Percentiles rank a stretch among this genome's conserved stretches.
Conservation (phyloP, 2,797 vertebrate species). For the Miichthys miiuy region DNA sequence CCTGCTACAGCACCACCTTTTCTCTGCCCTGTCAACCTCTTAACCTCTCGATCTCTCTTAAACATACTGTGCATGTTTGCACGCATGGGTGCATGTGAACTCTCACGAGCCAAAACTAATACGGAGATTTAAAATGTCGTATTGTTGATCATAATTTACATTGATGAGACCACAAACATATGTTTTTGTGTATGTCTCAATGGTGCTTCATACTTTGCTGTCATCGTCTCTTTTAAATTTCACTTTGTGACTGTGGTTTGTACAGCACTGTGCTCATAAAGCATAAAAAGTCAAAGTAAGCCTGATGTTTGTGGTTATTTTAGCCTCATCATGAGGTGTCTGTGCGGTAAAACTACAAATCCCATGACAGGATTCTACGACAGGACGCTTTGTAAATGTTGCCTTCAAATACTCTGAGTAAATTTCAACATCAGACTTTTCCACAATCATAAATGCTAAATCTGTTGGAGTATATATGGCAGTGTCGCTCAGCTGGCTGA, state of each 20-base stretch:
- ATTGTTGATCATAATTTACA: background rate
- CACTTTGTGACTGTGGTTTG: background rate
- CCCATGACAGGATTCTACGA: slow-evolving; percentile 37
- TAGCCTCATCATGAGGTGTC: slow-evolving; percentile 9
- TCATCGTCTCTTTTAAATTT: slow-evolving; percentile 19
- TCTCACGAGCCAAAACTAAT: background rate
- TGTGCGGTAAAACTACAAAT: slow-evolving; percentile 56
- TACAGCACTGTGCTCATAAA: background rate
- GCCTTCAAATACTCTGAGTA: slow-evolving; percentile 19
- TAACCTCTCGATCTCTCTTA: slow-evolving; percentile 42
- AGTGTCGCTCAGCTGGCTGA: background rate
- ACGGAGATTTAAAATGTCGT: background rate
- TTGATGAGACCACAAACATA: background rate
- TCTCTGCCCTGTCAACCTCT: slow-evolving; percentile 50
- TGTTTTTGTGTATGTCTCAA: background rate
- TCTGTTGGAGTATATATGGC: too few species aligned
- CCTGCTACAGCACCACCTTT: slow-evolving; percentile 35
- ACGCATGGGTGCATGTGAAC: background rate
- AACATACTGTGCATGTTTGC: slow-evolving; percentile 51
- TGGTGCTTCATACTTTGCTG: background rate
- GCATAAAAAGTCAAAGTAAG: background rate
- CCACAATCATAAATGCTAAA: background rate
- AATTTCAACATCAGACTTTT: background rate
- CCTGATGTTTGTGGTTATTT: slow-evolving; percentile 39
- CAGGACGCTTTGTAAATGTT: background rate